Conservation (phyloP, 2,888 invertebrate genomes). For the Drosophila anceps region DNA sequence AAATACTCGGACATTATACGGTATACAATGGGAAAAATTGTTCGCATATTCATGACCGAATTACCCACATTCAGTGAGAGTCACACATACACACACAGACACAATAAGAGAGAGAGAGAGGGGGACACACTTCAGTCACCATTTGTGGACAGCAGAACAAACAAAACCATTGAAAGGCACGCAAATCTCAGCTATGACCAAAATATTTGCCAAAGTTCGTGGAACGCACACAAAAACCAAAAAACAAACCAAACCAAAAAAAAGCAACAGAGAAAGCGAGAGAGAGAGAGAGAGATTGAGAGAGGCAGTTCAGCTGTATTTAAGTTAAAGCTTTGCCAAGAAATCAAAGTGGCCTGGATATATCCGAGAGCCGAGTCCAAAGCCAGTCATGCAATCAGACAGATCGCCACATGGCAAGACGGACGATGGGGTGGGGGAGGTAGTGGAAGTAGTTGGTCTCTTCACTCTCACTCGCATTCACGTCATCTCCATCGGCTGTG, state of each 20-base stretch:
- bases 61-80: conserved; percentile 66
- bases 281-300: neutral
- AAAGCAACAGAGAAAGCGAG: neutral
- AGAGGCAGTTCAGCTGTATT: neutral
- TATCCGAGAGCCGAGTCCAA: neutral
- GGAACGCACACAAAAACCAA: conserved; percentile 10
- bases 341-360: conserved; percentile 7
- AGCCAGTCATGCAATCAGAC: conserved; percentile 4
- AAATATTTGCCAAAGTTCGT: conserved; percentile 74
- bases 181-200: conserved; percentile 78
- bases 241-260: neutral
- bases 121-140: conserved; percentile 19
- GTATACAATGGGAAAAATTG: conserved; percentile 61
- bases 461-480: neutral
- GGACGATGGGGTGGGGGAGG: neutral
- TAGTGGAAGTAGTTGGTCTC: neutral
- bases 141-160: conserved; percentile 70
- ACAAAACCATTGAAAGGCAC: conserved; percentile 74
- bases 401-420: conserved; percentile 1
- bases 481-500: neutral
- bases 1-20: conserved; percentile 73
- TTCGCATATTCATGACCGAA: conserved; percentile 81
- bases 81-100: conserved; percentile 11
- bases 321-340: neutral
- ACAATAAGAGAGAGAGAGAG: neutral